Percentiles rank a stretch among this genome's conserved stretches.
phyloP scores from a whole-genome alignment of 2,888 invertebrate genomes.

The Cremastinae sp. region DNA sequence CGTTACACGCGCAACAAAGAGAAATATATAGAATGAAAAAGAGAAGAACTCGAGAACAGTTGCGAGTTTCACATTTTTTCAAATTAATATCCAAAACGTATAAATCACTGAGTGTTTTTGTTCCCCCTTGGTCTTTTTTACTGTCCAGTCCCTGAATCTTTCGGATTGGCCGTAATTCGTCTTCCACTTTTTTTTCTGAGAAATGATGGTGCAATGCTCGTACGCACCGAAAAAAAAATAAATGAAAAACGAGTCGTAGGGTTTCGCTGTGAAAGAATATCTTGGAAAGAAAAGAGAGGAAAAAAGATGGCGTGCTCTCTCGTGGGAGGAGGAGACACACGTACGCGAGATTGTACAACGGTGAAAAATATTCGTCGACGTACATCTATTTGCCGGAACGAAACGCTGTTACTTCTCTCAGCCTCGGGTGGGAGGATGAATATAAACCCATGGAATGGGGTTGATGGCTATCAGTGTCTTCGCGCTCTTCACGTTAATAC shows the following conservation, averaged over 20 bases:
- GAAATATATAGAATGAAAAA: too few species aligned
- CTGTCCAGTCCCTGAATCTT: background rate
- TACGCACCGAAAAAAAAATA: conserved; percentile 28
- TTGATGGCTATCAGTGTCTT: conserved; percentile 80
- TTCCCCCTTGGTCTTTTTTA: too few species aligned
- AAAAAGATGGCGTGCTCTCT: conserved; percentile 1
- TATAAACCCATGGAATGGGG: conserved; percentile 78
- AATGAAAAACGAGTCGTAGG: conserved; percentile 13
- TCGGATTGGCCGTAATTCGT: conserved; percentile 7
- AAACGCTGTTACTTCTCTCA: conserved; percentile 59
- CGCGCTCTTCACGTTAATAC: conserved; percentile 72
- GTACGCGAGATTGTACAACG: background rate
- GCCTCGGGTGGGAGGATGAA: conserved; percentile 77
- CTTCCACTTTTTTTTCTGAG: conserved; percentile 3
- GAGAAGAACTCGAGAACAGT: too few species aligned
- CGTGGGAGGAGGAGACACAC: conserved; percentile 16
- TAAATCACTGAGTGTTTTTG: too few species aligned
- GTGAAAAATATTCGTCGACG: conserved; percentile 30
- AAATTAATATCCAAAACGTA: too few species aligned
- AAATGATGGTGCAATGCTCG: conserved; percentile 16
- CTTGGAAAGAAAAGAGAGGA: background rate
- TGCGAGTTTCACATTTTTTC: too few species aligned
- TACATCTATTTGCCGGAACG: conserved; percentile 65
- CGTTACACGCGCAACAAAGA: too few species aligned
- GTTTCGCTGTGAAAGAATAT: conserved; percentile 23